Evolutionary conservation across 2,113 vertebrate species (phyloP), one percentile per base, ranked within the genome.

Genomic region (Oceanites oceanicus): DNA sequence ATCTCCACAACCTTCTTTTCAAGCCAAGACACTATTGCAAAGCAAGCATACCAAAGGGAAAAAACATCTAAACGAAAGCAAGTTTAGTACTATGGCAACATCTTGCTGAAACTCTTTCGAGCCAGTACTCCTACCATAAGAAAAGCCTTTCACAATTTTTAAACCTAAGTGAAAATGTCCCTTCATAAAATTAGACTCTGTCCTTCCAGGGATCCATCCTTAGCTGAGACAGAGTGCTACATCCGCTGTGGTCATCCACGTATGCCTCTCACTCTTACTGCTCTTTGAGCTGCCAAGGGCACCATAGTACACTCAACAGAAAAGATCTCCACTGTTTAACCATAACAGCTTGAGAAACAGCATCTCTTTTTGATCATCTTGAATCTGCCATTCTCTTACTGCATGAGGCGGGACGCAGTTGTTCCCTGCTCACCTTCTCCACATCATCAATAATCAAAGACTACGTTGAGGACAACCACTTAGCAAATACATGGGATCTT

Each of bases 261-360:
- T 7, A 22, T 0, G 0, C 23, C 19, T 44, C 50, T 59, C 40
- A 29, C 20, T 58, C 36, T 11, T 13, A 29, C 2, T 5, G 50
- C 32, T 67, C 23, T 52, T 18, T 22, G 53, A 91, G 34, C 45
- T 71, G 44, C 45, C 68, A 59, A 61, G 55, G 25, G 27, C 55
- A 66, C 40, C 42, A 6, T 13, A 8, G 32, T 38, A 27, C 22
- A 7, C 50, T 55, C 49, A 82, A 13, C 17, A 59, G 49, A 80
- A 92, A 67, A 44, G n/a, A 76, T 25, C 30, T 59, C 62, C 36
- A 27, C n/a, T 26, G 22, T 19, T 80, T 29, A 87, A 78, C 38
- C 9, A 1, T 3, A 88, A 63, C 22, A 70, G n/a, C 49, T 26
- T 19, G 40, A 34, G 32, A 5, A 49, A 68, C 71, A 87, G 3